Evolutionary conservation across 1,140 invertebrate species (phyloP).

Genomic region (Acromyrmex charruanus): DNA sequence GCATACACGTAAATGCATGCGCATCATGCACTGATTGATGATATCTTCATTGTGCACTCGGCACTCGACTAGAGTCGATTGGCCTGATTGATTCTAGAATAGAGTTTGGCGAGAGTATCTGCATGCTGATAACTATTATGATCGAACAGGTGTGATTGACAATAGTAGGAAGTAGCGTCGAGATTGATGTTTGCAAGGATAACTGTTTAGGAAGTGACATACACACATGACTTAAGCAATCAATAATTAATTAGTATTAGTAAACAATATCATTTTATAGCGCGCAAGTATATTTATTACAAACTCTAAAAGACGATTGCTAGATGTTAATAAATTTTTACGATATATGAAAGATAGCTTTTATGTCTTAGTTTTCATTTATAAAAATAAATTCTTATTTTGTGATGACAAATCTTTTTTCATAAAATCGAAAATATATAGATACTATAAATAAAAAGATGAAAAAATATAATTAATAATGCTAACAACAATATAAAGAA

Average conservation of each 20-base stretch:
- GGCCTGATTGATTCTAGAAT: conserved; percentile 36
- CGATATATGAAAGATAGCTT: neutral
- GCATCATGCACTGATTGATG: conserved; percentile 45
- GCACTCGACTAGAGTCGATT: conserved; percentile 38
- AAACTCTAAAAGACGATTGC: too few relatives aligned
- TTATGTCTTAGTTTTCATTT: neutral
- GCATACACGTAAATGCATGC: conserved; percentile 48
- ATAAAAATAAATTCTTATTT: neutral
- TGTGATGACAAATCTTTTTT: neutral
- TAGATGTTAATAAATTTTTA: neutral
- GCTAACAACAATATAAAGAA: neutral
- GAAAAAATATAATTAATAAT: neutral
- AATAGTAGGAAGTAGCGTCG: neutral
- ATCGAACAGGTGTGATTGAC: conserved; percentile 30
- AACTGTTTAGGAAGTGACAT: neutral
- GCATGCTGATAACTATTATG: conserved; percentile 42
- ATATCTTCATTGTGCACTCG: conserved; percentile 51
- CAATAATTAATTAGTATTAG: neutral
- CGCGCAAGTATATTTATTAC: neutral
- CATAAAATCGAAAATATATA: neutral
- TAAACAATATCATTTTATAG: neutral
- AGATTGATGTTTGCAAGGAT: conserved; percentile 6
- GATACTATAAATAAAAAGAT: neutral
- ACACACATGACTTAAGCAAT: neutral
- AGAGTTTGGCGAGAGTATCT: conserved; percentile 41